phyloP scores from a whole-genome alignment of 2,113 vertebrate species.

The Tauraco erythrolophus region DNA sequence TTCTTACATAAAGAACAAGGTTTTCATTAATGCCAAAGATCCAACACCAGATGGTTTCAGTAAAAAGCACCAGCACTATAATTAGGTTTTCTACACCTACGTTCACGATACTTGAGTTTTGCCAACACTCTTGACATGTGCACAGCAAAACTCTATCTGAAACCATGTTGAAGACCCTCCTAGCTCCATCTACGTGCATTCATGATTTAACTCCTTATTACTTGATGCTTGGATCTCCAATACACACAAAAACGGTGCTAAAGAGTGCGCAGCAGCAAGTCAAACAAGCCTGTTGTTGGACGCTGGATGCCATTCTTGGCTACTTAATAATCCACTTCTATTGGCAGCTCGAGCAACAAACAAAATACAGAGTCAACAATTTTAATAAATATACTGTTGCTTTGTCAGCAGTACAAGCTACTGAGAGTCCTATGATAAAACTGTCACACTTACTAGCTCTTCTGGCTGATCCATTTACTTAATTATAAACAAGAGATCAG shows the following conservation, averaged over 20 bases:
- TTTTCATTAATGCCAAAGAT: not conserved
- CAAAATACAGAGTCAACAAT: not conserved
- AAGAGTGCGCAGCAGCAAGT: fast-evolving
- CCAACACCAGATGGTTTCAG: conserved; percentile 17
- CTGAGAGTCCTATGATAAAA: not conserved
- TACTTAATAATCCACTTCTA: not conserved
- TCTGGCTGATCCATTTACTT: not conserved
- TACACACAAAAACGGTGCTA: fast-evolving
- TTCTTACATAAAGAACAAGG: not conserved
- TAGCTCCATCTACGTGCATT: not conserved
- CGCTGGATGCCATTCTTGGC: not conserved
- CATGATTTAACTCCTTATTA: not conserved
- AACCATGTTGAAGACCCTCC: not conserved
- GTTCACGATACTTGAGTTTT: not conserved
- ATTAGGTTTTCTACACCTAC: not conserved
- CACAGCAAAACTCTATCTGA: not conserved
- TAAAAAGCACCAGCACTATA: not conserved
- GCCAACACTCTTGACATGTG: fast-evolving
- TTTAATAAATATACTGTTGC: not conserved
- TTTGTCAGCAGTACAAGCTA: not conserved
- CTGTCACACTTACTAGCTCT: not conserved
- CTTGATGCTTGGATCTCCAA: not conserved
- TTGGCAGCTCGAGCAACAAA: not conserved
- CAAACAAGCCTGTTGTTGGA: not conserved
- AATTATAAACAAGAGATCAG: not conserved